These are phyloP conservation scores for Lobophora halterata DNA, from an alignment of 2,888 invertebrate genomes.

Conservation along the genomic window DNA sequence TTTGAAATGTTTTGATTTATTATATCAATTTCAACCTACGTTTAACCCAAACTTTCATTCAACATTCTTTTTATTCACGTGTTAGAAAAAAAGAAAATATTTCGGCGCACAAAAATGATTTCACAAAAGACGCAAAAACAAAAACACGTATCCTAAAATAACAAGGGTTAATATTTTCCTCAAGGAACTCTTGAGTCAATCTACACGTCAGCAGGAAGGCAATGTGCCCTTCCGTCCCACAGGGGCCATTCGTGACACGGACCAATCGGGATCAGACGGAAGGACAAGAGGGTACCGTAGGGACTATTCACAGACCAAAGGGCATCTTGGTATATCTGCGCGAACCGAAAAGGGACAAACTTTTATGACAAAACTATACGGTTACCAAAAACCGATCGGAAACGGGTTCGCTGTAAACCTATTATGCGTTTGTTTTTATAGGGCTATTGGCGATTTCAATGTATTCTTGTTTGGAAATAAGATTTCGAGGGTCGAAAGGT, in stretches of 20 bases:
- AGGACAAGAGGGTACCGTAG: too few relatives aligned
- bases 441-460: constrained; percentile 20
- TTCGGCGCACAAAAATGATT: constrained; percentile 1
- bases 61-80: too few relatives aligned
- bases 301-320: too few relatives aligned
- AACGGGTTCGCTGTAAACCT: constrained; percentile 26
- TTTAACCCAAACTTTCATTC: too few relatives aligned
- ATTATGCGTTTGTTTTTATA: constrained; percentile 32
- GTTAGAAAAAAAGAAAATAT: too few relatives aligned
- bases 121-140: constrained; percentile 1
- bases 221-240: constrained; percentile 22
- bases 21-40: too few relatives aligned
- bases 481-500: constrained; percentile 22
- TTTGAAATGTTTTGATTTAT: too few relatives aligned
- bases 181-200: constrained; percentile 27
- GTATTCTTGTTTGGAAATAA: constrained; percentile 25
- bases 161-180: constrained; percentile 19
- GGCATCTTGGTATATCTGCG: constrained; percentile 1
- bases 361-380: constrained; percentile 47
- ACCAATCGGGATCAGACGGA: too few relatives aligned
- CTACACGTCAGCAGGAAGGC: constrained; percentile 32
- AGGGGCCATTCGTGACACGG: constrained; percentile 21
- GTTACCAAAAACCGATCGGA: constrained; percentile 18
- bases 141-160: constrained; percentile 8
- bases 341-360: constrained; percentile 28